Conservation (phyloP, 2,797 vertebrate genomes). For the Triplophysa yarkandensis region DNA sequence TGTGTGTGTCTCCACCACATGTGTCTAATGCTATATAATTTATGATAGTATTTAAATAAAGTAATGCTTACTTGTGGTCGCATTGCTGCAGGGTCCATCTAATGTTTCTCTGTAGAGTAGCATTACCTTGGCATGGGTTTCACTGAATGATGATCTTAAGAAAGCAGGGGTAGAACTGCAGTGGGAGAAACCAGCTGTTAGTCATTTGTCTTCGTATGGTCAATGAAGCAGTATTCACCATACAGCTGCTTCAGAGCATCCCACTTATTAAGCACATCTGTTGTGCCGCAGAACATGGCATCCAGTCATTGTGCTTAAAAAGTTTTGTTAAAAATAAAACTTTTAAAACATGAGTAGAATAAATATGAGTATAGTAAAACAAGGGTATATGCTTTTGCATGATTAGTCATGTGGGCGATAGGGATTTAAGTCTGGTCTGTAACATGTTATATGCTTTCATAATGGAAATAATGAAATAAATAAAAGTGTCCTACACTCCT, state of each 20-base stretch:
- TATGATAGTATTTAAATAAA: neutral
- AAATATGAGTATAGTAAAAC: no score
- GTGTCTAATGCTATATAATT: neutral
- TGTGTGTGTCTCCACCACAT: neutral
- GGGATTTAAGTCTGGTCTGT: no score
- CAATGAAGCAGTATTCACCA: constrained; percentile 73
- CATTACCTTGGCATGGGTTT: constrained; percentile 45
- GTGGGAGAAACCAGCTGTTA: constrained; percentile 82
- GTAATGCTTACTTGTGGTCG: neutral
- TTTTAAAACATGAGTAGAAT: constrained; percentile 12
- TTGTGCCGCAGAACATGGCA: constrained; percentile 55
- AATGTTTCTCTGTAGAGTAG: constrained; percentile 23
- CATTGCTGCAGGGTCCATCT: neutral
- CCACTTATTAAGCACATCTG: constrained; percentile 79
- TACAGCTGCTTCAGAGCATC: constrained; percentile 76
- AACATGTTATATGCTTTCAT: no score
- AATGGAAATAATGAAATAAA: no score
- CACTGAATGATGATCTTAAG: constrained; percentile 51
- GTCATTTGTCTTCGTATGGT: constrained; percentile 83
- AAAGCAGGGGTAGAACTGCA: constrained; percentile 66
- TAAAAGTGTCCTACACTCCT: no score
- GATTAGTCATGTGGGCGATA: neutral
- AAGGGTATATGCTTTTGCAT: neutral
- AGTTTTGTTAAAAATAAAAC: constrained; percentile 45
- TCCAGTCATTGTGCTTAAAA: constrained; percentile 44